A percentile compares a stretch with the other conserved stretches of the same genome.
Conservation (phyloP, 2,113 vertebrate species). For the Thamnophis sirtalis region DNA sequence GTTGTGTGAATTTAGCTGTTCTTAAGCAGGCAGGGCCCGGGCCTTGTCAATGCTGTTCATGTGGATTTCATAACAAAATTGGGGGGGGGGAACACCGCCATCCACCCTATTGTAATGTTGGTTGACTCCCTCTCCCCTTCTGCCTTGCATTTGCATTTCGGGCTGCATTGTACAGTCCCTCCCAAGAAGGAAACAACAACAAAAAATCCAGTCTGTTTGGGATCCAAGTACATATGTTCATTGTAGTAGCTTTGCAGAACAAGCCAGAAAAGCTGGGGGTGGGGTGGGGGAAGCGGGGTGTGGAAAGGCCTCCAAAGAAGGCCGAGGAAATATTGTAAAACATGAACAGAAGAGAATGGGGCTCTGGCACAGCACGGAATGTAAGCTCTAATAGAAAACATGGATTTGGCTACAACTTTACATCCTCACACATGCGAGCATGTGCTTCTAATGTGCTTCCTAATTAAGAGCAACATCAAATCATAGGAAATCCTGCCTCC, state of each 20-base stretch:
- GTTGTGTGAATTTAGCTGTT: not conserved
- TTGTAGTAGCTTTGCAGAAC: constrained; percentile 64
- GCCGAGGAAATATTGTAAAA: constrained; percentile 81
- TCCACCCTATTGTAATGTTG: not conserved
- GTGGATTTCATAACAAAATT: not conserved
- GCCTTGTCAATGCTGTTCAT: not conserved
- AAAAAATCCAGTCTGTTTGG: constrained; percentile 47
- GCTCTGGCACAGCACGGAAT: constrained; percentile 79
- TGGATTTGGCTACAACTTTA: constrained; percentile 86
- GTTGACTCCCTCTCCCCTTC: constrained; percentile 17
- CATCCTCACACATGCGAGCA: constrained; percentile 88
- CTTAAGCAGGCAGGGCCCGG: too few relatives aligned
- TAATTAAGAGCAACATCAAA: constrained; percentile 88
- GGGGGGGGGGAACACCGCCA: not conserved
- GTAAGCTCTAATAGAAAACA: constrained; percentile 90
- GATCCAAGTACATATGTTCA: constrained; percentile 59
- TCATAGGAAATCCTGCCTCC: constrained; percentile 81
- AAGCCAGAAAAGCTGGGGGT: constrained; percentile 67
- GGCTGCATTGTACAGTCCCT: constrained; percentile 3
- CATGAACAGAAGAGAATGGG: constrained; percentile 83
- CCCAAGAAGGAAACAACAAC: not conserved
- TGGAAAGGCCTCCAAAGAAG: constrained; percentile 81
- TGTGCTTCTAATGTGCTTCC: constrained; percentile 85
- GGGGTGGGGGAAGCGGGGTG: not conserved
- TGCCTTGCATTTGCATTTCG: not conserved